Base-by-base conservation (phyloP, 2,888 invertebrate species). In the Lottia gigantea region DNA sequence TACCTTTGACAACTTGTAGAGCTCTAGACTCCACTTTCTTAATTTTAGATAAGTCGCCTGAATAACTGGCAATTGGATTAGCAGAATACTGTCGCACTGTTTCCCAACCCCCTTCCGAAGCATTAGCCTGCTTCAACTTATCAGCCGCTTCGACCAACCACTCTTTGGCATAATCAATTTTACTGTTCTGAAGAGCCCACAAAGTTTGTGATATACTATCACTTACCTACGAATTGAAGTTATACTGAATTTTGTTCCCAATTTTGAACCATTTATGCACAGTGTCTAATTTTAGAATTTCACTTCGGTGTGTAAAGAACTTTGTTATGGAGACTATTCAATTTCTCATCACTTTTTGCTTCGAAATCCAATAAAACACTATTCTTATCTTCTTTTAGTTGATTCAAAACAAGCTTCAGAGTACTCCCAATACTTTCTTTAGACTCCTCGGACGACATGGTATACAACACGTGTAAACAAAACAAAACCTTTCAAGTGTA, bases 1-100 rank as follows among this genome's bases (percentile, higher is more conserved):
- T 19, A 7, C 46, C 25, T 46, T 74, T 77, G 25, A 68, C 62
- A 46, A 70, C 71, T 26, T 72, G 67, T 8, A 74, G 23, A 25
- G 78, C 75, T 2, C 74, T 40, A 14, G 62, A 65, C 46, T 76
- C 75, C 23, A 74, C 75, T 55, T 67, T 70, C 16, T 26, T 25
- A 26, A 75, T 75, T 55, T 70, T 71, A 0, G 66, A 40, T 19
- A 75, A 75, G 61, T 75, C 75, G 1, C 75, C 78, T 14, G 66
- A 71, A 31, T 76, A 73, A 46, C 70, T 71, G 11, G 76, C 77
- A 14, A 74, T 45, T 4, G 72, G 75, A n/a, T 76, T 71, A 1
- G 64, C 2, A 26, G 70, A 61, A 62, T 78, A 76, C 23, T 74
- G 70, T 6, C 64, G 46, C 0, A 72, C 75, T 0, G 75, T 75